Evolutionary conservation across 2,888 invertebrate genomes (phyloP).

Genomic region (Byasa hedistus): DNA sequence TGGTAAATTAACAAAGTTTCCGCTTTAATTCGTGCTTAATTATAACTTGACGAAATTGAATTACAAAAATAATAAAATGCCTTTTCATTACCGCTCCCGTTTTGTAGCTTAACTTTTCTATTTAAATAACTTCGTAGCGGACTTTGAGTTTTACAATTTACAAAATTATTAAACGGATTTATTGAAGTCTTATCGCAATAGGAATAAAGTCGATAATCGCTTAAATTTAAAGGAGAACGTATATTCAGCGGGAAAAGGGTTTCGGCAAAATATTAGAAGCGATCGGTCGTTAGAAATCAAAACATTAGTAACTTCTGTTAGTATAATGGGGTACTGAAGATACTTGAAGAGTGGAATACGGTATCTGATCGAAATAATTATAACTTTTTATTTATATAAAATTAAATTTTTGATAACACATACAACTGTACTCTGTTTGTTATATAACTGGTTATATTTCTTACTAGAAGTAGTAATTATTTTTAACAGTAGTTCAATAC

Average conservation of each 20-base stretch:
- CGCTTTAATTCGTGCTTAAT: conserved; percentile 17
- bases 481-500: too few species aligned
- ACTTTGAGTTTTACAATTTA: conserved; percentile 38
- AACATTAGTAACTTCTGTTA: conserved; percentile 54
- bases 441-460: too few species aligned
- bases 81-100: conserved; percentile 46
- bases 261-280: conserved; percentile 62
- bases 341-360: conserved; percentile 31
- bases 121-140: conserved; percentile 55
- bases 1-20: conserved; percentile 4
- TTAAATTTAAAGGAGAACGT: not conserved
- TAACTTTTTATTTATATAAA: too few species aligned
- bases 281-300: conserved; percentile 74
- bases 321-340: conserved; percentile 44
- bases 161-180: conserved; percentile 4
- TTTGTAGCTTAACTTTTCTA: conserved; percentile 50
- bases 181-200: conserved; percentile 31
- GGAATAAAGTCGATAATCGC: conserved; percentile 22
- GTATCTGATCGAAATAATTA: not conserved
- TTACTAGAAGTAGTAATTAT: too few species aligned
- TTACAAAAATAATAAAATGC: conserved; percentile 51
- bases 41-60: conserved; percentile 25
- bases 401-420: too few species aligned
- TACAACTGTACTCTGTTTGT: too few species aligned
- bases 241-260: conserved; percentile 40